Conservation (phyloP, 1,140 invertebrate genomes). For the Scaptodrosophila lebanonensis region DNA sequence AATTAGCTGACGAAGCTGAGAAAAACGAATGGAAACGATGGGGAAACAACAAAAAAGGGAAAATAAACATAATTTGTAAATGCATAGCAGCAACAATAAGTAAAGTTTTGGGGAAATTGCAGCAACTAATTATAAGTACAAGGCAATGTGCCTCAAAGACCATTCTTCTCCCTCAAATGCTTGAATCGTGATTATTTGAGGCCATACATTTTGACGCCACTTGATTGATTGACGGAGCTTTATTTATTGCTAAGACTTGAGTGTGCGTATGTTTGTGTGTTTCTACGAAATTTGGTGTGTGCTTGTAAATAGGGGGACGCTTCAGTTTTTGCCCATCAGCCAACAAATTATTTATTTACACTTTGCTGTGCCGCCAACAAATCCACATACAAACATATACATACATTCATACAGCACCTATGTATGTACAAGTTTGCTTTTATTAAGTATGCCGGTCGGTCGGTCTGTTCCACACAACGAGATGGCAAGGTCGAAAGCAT, state of each 20-base stretch:
- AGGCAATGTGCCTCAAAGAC: constrained; percentile 11
- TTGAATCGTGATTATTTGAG: constrained; percentile 58
- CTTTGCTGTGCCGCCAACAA: constrained; percentile 11
- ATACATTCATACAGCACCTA: neutral
- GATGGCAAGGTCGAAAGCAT: constrained; percentile 53
- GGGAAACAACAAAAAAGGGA: constrained; percentile 14
- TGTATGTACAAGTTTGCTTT: too few species aligned
- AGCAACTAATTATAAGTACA: constrained; percentile 58
- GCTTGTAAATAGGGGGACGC: neutral
- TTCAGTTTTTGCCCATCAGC: neutral
- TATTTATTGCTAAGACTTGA: constrained; percentile 4
- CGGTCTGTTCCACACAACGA: constrained; percentile 43
- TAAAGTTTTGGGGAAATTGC: constrained; percentile 9
- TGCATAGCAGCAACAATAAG: constrained; percentile 17
- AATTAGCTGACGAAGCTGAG: constrained; percentile 51
- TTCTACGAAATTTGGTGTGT: neutral
- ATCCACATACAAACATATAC: constrained; percentile 8
- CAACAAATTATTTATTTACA: constrained; percentile 16
- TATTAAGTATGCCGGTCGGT: constrained; percentile 29
- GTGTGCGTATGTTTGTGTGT: constrained; percentile 3
- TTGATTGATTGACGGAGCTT: constrained; percentile 59
- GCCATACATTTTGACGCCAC: constrained; percentile 69
- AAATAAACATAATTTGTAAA: constrained; percentile 57
- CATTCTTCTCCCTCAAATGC: neutral
- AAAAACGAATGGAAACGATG: constrained; percentile 15